A percentile compares a stretch with the other conserved stretches of the same genome.
These are phyloP conservation scores for Endotricha flammealis DNA, from an alignment of 2,888 invertebrate species.

Conservation along the genomic window DNA sequence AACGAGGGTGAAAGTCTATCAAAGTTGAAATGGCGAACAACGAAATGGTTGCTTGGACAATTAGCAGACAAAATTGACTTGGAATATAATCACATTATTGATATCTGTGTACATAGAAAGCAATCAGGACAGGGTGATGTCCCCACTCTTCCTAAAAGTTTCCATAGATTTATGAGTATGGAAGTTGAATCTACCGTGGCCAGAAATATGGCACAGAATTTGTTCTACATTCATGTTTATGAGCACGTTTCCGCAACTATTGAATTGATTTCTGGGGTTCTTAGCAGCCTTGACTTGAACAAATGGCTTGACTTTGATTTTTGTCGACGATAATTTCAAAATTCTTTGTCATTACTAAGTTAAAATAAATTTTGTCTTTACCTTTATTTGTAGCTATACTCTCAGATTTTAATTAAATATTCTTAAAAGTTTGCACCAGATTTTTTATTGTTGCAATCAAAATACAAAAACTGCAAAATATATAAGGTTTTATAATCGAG, in stretches of 20 bases:
- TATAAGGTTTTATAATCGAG: too few relatives aligned
- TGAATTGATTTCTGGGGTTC: slow-evolving; percentile 50
- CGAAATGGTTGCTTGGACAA: slow-evolving; percentile 41
- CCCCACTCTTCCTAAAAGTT: too few relatives aligned
- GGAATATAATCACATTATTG: slow-evolving; percentile 35
- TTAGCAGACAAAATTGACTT: slow-evolving; percentile 50
- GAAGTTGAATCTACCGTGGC: too few relatives aligned
- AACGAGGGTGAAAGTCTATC: slow-evolving; percentile 45
- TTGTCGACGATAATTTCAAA: slow-evolving; percentile 29
- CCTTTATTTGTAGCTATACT: too few relatives aligned
- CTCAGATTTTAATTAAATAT: too few relatives aligned
- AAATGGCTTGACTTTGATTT: slow-evolving; percentile 67
- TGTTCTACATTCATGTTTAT: slow-evolving; percentile 49
- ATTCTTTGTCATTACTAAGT: slow-evolving; percentile 48
- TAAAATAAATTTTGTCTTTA: too few relatives aligned
- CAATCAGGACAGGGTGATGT: too few relatives aligned
- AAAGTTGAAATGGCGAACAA: slow-evolving; percentile 45
- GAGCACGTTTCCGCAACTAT: slow-evolving; percentile 45
- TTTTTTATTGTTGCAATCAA: too few relatives aligned
- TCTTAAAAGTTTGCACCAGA: too few relatives aligned
- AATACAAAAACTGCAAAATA: too few relatives aligned
- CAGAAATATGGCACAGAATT: slow-evolving; percentile 29
- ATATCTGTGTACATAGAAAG: slow-evolving; percentile 15
- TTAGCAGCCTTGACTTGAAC: slow-evolving; percentile 61
- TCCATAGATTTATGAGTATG: not conserved